These are phyloP conservation scores for Pissodes strobi DNA, from an alignment of 1,140 invertebrate genomes.

Conservation along the genomic window DNA sequence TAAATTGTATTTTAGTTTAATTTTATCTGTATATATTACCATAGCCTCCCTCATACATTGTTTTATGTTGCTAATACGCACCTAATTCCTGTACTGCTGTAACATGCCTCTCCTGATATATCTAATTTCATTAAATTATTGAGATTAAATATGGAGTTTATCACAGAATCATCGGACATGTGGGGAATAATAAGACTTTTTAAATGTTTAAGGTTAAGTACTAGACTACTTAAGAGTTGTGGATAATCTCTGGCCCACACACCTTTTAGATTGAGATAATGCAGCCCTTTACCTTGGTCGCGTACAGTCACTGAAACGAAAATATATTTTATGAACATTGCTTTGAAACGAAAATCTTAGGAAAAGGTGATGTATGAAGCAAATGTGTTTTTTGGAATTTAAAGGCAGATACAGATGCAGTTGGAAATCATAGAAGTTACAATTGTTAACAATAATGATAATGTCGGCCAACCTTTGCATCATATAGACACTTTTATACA, in stretches of 20 bases:
- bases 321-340: neutral
- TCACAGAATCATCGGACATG: constrained; percentile 68
- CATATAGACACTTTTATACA: too few species aligned
- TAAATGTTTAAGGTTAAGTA: constrained; percentile 61
- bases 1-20: too few species aligned
- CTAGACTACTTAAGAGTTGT: constrained; percentile 62
- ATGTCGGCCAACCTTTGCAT: too few species aligned
- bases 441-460: too few species aligned
- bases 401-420: too few species aligned
- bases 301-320: constrained; percentile 48
- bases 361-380: neutral
- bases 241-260: constrained; percentile 71
- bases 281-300: constrained; percentile 63
- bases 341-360: neutral
- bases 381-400: neutral
- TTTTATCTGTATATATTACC: too few species aligned
- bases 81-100: constrained; percentile 33
- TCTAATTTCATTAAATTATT: constrained; percentile 64
- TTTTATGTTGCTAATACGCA: neutral
- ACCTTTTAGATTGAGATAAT: constrained; percentile 68
- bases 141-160: constrained; percentile 63
- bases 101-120: constrained; percentile 63
- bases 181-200: constrained; percentile 67
- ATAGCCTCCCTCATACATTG: neutral
- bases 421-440: too few species aligned